These are phyloP conservation scores for Calypte anna DNA, from an alignment of 2,113 vertebrate genomes.

Conservation along the genomic window DNA sequence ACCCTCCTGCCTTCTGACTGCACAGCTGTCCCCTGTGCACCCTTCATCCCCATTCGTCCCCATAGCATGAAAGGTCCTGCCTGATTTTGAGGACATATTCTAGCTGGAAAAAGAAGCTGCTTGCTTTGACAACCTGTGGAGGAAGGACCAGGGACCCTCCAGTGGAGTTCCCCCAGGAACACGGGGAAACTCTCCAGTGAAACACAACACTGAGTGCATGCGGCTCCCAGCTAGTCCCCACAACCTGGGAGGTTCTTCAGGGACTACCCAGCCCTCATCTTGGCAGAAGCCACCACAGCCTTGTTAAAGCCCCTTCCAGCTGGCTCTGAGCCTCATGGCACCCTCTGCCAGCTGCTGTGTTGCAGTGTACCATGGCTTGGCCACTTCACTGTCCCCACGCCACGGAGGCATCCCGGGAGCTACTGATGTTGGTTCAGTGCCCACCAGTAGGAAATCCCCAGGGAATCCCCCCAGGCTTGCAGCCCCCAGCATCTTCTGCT, in stretches of 20 bases:
- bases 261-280: neutral
- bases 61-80: neutral
- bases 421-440: neutral
- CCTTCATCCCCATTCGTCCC: neutral
- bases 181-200: neutral
- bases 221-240: neutral
- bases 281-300: neutral
- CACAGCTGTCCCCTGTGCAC: neutral
- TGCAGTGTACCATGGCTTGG: neutral
- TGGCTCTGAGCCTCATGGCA: neutral
- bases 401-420: neutral
- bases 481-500: neutral
- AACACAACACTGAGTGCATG: rapidly evolving
- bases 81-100: neutral
- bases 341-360: neutral
- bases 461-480: rapidly evolving
- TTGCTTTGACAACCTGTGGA: neutral
- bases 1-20: neutral
- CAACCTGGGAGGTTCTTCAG: neutral
- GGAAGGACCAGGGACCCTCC: neutral
- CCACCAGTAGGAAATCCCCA: neutral
- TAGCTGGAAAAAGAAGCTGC: neutral
- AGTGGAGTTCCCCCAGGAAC: neutral
- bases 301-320: neutral
- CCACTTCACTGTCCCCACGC: neutral